phyloP scores from a whole-genome alignment of 2,797 vertebrate species.

The Peromyscus attwateri region DNA sequence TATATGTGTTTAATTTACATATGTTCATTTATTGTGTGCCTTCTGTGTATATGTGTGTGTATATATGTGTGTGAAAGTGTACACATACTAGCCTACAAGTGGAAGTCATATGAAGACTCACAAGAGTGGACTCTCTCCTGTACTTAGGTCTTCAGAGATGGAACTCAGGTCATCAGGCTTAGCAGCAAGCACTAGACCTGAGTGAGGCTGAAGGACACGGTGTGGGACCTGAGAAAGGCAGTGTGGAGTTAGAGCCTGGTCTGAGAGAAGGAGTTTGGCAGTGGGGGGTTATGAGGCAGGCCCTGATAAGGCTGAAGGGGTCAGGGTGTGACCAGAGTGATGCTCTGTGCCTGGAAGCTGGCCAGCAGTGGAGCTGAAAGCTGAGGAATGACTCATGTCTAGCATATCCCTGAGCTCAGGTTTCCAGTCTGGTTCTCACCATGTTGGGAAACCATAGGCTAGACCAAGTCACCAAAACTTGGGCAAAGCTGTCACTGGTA shows the following conservation, averaged over 20 bases:
- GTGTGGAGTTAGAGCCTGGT: neutral
- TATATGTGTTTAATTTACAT: no score
- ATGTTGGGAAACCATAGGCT: neutral
- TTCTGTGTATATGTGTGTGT: neutral
- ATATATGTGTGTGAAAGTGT: no score
- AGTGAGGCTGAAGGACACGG: neutral
- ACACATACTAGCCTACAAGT: no score
- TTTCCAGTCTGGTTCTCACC: neutral
- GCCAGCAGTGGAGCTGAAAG: neutral
- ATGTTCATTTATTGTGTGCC: neutral
- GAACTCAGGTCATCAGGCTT: no score
- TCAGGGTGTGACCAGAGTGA: neutral
- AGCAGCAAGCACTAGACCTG: no score
- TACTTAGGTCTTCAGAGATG: no score
- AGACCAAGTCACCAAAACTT: neutral
- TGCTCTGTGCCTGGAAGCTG: neutral
- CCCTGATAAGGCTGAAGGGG: neutral
- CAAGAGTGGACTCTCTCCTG: no score
- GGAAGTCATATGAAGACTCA: no score
- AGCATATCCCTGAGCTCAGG: neutral
- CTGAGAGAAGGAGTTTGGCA: neutral
- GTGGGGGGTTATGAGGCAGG: neutral
- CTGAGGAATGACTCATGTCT: neutral
- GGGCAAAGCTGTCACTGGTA: slow-evolving; percentile 96
- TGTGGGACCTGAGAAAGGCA: neutral